phyloP scores from a whole-genome alignment of 2,113 vertebrate genomes.

The Seriola aureovittata region DNA sequence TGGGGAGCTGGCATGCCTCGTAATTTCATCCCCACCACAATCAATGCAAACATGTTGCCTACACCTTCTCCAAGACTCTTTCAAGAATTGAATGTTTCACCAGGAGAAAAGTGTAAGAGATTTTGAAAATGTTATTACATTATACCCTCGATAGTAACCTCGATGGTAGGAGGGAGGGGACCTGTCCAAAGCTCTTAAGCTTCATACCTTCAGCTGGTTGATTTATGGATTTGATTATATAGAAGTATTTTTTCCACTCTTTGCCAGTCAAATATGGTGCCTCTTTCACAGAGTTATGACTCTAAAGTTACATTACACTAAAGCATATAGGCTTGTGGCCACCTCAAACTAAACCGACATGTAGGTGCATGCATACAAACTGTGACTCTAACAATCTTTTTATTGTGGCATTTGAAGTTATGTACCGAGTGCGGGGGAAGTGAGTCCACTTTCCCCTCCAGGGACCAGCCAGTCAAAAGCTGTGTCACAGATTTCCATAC shows the following conservation, averaged over 20 bases:
- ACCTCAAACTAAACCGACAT: constrained; percentile 58
- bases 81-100: constrained; percentile 63
- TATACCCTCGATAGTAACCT: constrained; percentile 27
- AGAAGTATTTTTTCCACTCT: constrained; percentile 51
- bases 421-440: constrained; percentile 10
- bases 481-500: constrained; percentile 67
- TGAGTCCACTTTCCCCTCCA: constrained; percentile 39
- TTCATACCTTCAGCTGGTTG: constrained; percentile 61
- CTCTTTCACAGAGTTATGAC: constrained; percentile 56
- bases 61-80: constrained; percentile 56
- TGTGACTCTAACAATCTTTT: constrained; percentile 23
- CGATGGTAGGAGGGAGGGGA: constrained; percentile 34
- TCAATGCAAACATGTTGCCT: constrained; percentile 77
- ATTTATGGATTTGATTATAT: constrained; percentile 77
- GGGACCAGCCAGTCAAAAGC: constrained; percentile 49
- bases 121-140: constrained; percentile 59
- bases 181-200: constrained; percentile 54
- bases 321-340: constrained; percentile 33
- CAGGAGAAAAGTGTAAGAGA: constrained; percentile 36
- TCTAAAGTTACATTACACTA: constrained; percentile 51
- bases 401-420: constrained; percentile 55
- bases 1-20: constrained; percentile 73
- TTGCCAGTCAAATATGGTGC: constrained; percentile 62
- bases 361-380: constrained; percentile 57
- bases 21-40: constrained; percentile 80